phyloP scores from a whole-genome alignment of 2,888 invertebrate species.

The Baronia brevicornis region DNA sequence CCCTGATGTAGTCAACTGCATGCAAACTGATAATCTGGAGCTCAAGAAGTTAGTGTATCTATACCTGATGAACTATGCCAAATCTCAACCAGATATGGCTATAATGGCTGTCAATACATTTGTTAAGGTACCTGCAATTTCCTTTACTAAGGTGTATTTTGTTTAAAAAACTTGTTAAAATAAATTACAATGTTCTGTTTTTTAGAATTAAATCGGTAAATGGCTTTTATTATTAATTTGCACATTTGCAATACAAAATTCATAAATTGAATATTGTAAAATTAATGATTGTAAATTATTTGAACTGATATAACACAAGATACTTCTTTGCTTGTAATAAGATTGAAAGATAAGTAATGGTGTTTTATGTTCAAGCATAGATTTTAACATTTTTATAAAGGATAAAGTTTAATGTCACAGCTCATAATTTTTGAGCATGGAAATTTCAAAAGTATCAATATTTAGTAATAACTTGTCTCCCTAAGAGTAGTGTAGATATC shows the following conservation, averaged over 20 bases:
- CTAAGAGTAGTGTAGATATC: slow-evolving; percentile 48
- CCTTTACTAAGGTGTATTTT: background rate
- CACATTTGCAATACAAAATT: slow-evolving; percentile 19
- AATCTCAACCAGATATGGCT: slow-evolving; percentile 99
- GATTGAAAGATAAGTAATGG: no score
- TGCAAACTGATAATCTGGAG: slow-evolving; percentile 99
- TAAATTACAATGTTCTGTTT: slow-evolving; percentile 6
- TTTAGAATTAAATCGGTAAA: slow-evolving; percentile 4
- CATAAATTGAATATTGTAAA: background rate
- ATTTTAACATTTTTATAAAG: slow-evolving; percentile 2
- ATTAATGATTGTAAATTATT: slow-evolving; percentile 4
- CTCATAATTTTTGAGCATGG: slow-evolving; percentile 24
- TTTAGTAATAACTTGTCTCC: slow-evolving; percentile 20
- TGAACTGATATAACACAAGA: slow-evolving; percentile 10
- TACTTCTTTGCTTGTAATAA: no score
- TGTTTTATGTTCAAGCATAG: no score
- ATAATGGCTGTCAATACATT: slow-evolving; percentile 99
- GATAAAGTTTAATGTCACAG: slow-evolving; percentile 8
- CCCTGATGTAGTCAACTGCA: slow-evolving; percentile 99
- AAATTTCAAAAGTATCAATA: slow-evolving; percentile 19
- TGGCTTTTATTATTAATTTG: slow-evolving; percentile 20
- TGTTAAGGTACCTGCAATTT: slow-evolving; percentile 86
- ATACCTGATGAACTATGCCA: slow-evolving; percentile 99
- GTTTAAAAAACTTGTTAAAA: slow-evolving; percentile 4
- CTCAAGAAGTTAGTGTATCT: slow-evolving; percentile 98